phyloP scores from a whole-genome alignment of 2,888 invertebrate species.

The Nineta flava region DNA sequence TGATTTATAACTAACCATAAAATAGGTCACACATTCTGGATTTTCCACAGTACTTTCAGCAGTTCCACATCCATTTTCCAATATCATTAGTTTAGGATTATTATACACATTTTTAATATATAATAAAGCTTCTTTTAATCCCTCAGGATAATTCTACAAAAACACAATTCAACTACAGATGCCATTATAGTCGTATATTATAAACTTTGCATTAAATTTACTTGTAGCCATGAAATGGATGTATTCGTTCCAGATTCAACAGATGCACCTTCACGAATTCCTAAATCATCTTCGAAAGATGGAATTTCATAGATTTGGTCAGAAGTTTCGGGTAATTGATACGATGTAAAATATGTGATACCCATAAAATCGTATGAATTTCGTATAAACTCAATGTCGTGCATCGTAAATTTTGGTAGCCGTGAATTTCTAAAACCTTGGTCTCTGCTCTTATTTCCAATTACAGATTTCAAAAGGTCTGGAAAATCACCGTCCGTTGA shows the following conservation, averaged over 20 bases:
- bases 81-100: neutral
- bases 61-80: slow-evolving; percentile 1
- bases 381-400: slow-evolving; percentile 26
- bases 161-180: neutral
- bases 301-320: neutral
- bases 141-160: neutral
- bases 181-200: neutral
- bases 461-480: slow-evolving; percentile 10
- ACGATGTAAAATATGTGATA: slow-evolving; percentile 31
- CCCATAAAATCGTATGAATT: slow-evolving; percentile 34
- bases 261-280: neutral
- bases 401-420: slow-evolving; percentile 35
- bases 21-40: neutral
- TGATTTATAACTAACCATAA: neutral
- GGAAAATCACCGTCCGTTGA: slow-evolving; percentile 14
- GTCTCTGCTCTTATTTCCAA: slow-evolving; percentile 11
- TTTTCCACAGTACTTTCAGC: neutral
- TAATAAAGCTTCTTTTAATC: neutral
- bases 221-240: neutral
- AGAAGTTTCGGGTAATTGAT: neutral
- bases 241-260: neutral
- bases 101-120: neutral
- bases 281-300: neutral
- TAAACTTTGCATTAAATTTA: neutral
- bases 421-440: slow-evolving; percentile 19